phyloP scores from a whole-genome alignment of 2,797 vertebrate genomes.

The Acrossocheilus wenchowensis region DNA sequence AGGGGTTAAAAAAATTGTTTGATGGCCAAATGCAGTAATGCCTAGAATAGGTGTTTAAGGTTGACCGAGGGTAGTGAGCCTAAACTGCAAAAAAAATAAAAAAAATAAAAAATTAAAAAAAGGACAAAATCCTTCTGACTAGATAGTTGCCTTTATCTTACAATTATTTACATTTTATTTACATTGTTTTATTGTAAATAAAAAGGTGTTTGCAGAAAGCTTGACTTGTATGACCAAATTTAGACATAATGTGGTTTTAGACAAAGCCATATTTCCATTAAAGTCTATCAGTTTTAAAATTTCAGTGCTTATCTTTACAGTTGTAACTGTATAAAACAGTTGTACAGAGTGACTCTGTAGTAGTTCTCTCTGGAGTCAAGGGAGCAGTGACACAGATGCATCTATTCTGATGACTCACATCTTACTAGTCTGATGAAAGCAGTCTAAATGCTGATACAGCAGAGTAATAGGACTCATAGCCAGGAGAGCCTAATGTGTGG shows the following conservation, averaged over 20 bases:
- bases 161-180: neutral
- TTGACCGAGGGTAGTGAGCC: neutral
- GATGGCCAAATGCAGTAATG: slow-evolving; percentile 16
- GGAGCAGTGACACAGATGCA: neutral
- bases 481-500: neutral
- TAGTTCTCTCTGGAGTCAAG: neutral
- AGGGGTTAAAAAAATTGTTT: neutral
- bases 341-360: neutral
- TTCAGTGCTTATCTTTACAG: neutral
- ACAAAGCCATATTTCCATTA: neutral
- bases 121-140: too few relatives aligned
- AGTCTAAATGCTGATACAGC: neutral
- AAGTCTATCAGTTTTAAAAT: neutral
- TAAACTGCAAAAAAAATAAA: neutral
- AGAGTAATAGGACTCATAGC: neutral
- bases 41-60: slow-evolving; percentile 22
- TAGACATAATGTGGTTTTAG: too few relatives aligned
- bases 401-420: neutral
- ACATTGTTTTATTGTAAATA: neutral
- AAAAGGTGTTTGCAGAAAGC: neutral
- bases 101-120: neutral
- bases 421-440: neutral
- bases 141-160: neutral
- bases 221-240: too few relatives aligned
- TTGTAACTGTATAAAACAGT: slow-evolving; percentile 1